A percentile compares a stretch with the other conserved stretches of the same genome.
phyloP scores from a whole-genome alignment of 1,140 invertebrate species.

The Eriocheir sinensis region DNA sequence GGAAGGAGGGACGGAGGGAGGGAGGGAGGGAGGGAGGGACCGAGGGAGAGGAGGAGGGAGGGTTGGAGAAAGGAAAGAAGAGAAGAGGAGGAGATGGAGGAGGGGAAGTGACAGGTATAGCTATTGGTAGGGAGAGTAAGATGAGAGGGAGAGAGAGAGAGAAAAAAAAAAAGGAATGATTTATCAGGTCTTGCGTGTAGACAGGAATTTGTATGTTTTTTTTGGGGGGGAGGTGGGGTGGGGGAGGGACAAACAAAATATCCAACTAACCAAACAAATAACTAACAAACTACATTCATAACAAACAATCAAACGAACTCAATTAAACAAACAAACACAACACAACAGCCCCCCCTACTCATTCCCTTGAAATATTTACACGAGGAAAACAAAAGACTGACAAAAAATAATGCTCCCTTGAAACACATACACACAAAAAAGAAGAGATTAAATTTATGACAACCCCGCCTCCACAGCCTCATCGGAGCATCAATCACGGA shows the following conservation, averaged over 20 bases:
- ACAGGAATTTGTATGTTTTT: no score
- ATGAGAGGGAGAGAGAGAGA: neutral
- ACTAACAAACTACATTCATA: no score
- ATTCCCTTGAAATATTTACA: neutral
- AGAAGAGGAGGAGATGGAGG: neutral
- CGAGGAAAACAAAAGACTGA: neutral
- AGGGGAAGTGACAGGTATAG: neutral
- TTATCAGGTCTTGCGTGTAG: no score
- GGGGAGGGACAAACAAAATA: no score
- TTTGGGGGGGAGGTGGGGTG: no score
- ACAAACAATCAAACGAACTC: no score
- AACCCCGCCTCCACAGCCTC: neutral
- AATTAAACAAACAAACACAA: neutral
- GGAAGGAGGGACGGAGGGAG: neutral
- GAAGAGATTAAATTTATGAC: conserved; percentile 6
- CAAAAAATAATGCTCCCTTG: no score
- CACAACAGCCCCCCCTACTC: neutral
- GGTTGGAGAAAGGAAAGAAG: neutral
- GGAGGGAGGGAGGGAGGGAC: neutral
- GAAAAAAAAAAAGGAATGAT: no score
- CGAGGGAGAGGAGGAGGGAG: neutral
- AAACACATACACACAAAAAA: neutral
- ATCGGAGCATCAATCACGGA: neutral
- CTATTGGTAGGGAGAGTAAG: neutral
- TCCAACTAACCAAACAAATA: no score